Evolutionary conservation across 2,888 invertebrate genomes (phyloP).

Genomic region (Stratiomys singularior): DNA sequence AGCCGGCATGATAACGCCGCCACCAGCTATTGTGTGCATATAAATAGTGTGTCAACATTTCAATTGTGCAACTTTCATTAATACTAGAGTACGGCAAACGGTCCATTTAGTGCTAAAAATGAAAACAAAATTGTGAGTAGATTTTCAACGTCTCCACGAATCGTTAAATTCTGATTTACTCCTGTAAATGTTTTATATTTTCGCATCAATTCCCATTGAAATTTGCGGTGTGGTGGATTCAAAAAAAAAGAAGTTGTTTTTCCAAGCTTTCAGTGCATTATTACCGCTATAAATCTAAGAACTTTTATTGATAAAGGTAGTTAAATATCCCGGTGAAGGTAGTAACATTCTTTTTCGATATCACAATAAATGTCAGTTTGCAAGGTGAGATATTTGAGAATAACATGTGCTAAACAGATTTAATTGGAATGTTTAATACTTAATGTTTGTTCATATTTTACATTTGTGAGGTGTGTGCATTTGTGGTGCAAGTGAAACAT

Average conservation of each 20-base stretch:
- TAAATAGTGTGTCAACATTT: conserved; percentile 12
- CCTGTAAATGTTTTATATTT: neutral
- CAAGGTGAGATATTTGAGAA: conserved; percentile 12
- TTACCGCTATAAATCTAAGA: neutral
- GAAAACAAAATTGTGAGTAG: neutral
- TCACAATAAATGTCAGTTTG: conserved; percentile 20
- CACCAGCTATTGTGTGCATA: neutral
- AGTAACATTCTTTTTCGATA: conserved; percentile 12
- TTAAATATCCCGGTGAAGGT: neutral
- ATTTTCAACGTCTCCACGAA: neutral
- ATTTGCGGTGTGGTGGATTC: neutral
- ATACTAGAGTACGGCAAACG: conserved; percentile 4
- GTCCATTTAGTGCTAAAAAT: neutral
- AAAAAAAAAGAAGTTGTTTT: neutral
- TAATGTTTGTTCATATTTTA: conserved; percentile 17
- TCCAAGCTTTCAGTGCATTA: conserved; percentile 3
- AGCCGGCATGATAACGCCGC: conserved; percentile 20
- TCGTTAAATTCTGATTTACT: neutral
- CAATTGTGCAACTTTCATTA: conserved; percentile 20
- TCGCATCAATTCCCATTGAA: neutral
- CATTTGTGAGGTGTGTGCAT: conserved; percentile 34
- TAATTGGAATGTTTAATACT: conserved; percentile 25
- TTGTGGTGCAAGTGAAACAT: conserved; percentile 47
- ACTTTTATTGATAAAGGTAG: neutral
- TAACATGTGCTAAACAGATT: conserved; percentile 44